A percentile compares a stretch with the other conserved stretches of the same genome.
phyloP scores from a whole-genome alignment of 2,888 invertebrate genomes.

The Caenorhabditis sinica region DNA sequence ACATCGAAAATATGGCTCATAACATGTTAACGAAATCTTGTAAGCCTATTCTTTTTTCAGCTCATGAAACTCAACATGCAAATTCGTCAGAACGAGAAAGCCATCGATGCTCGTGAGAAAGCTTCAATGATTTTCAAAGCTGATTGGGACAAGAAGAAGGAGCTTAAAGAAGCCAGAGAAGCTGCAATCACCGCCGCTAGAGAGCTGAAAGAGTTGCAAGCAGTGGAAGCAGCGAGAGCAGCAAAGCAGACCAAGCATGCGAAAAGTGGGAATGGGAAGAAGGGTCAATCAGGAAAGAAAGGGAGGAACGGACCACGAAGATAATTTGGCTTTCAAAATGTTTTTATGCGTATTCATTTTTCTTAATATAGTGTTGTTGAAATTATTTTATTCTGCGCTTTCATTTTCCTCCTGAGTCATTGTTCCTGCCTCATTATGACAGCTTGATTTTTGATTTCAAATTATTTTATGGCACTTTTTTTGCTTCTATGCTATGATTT shows the following conservation, averaged over 20 bases:
- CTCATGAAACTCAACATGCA: neutral
- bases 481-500: no score
- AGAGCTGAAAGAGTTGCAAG: neutral
- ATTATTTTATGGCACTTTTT: no score
- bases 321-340: neutral
- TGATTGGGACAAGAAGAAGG: neutral
- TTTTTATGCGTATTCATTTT: neutral
- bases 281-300: neutral
- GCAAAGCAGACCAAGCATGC: neutral
- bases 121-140: neutral
- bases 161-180: neutral
- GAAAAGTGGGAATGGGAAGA: neutral
- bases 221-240: neutral
- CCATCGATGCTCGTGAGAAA: neutral
- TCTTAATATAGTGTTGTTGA: neutral
- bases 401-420: no score
- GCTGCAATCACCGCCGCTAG: neutral
- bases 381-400: no score
- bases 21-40: no score
- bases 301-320: neutral
- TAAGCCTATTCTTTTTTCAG: neutral
- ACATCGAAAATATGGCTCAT: no score
- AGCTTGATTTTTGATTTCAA: no score
- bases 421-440: no score
- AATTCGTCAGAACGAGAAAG: neutral